Conservation (phyloP, 2,888 invertebrate genomes). For the Chrysotoxum bicinctum region DNA sequence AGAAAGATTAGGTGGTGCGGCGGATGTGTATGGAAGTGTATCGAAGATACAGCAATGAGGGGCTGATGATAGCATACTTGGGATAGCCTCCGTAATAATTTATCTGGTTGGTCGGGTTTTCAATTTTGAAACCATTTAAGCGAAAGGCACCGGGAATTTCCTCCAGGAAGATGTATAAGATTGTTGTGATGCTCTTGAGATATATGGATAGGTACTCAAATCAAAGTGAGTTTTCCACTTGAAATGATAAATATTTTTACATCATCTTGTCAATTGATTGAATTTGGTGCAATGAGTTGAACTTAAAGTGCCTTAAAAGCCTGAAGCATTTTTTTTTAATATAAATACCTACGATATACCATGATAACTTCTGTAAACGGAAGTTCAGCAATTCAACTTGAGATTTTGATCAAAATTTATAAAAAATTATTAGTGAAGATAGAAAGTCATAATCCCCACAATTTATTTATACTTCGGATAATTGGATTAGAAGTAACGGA, state of each 20-base stretch:
- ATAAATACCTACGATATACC: neutral
- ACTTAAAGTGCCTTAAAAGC: slow-evolving; percentile 38
- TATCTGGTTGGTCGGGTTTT: slow-evolving; percentile 61
- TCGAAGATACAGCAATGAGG: slow-evolving; percentile 5
- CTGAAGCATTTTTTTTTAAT: neutral
- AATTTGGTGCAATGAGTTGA: slow-evolving; percentile 68
- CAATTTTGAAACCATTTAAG: slow-evolving; percentile 47
- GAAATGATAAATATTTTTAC: slow-evolving; percentile 70
- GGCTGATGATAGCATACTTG: slow-evolving; percentile 1
- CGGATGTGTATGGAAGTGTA: neutral
- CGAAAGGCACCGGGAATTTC: slow-evolving; percentile 35
- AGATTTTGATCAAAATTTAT: neutral
- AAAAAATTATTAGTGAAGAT: neutral
- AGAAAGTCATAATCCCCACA: neutral
- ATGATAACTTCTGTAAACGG: neutral
- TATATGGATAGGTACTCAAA: slow-evolving; percentile 37
- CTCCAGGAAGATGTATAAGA: slow-evolving; percentile 43
- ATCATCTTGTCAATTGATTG: slow-evolving; percentile 72
- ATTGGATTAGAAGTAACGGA: too few relatives aligned
- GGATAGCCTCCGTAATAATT: slow-evolving; percentile 46
- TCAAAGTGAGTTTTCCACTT: slow-evolving; percentile 70
- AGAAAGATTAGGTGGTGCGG: neutral
- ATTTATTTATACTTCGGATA: too few relatives aligned
- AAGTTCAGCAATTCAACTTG: neutral
- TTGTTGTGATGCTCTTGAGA: slow-evolving; percentile 71